These are phyloP conservation scores for Rhincodon typus DNA, from an alignment of 2,797 vertebrate genomes.

Conservation along the genomic window DNA sequence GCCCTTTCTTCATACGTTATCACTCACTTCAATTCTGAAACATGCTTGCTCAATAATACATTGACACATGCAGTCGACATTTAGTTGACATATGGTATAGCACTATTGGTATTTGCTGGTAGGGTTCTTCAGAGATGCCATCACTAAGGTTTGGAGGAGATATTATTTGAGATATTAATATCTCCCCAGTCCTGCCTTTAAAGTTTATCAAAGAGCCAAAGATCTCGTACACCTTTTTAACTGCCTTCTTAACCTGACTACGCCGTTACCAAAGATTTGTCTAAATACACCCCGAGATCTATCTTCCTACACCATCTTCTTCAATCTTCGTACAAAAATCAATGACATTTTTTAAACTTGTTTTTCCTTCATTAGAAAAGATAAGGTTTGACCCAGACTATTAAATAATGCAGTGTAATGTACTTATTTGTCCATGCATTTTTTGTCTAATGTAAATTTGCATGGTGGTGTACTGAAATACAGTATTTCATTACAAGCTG, in stretches of 20 bases:
- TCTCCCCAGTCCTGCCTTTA: background rate
- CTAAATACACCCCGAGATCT: background rate
- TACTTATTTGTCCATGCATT: background rate
- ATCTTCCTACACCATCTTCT: background rate
- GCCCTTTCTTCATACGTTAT: background rate
- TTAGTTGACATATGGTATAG: background rate
- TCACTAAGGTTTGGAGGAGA: background rate
- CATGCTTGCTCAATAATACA: background rate
- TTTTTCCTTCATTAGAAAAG: background rate
- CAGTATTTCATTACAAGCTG: background rate
- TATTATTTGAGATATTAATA: background rate
- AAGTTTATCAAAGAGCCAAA: background rate
- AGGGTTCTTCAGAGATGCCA: background rate
- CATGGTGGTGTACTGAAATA: background rate
- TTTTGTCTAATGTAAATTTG: background rate
- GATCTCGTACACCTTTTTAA: background rate
- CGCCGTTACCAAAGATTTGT: background rate
- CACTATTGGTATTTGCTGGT: background rate
- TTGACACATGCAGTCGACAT: background rate
- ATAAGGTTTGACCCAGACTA: background rate
- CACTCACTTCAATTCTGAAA: background rate
- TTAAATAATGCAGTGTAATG: background rate
- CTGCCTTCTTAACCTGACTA: too few relatives aligned
- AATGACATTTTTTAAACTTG: background rate
- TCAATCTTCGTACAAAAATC: background rate